Evolutionary conservation across 2,113 vertebrate species (phyloP).

Genomic region (Gallinago undulata): DNA sequence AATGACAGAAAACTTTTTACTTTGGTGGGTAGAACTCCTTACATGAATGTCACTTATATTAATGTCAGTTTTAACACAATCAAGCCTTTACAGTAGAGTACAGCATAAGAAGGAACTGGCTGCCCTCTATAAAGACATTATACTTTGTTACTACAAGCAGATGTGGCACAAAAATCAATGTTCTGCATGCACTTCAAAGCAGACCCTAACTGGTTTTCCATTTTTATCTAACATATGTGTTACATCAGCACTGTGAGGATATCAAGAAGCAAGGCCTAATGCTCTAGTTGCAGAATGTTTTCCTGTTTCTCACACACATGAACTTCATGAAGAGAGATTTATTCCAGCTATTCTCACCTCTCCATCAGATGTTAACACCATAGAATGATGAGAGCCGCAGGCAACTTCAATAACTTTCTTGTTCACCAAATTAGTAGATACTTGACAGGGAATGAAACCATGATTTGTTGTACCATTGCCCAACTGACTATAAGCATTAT

Average conservation of each 20-base stretch:
- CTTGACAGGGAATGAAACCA: slow-evolving; percentile 85
- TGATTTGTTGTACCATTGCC: slow-evolving; percentile 95
- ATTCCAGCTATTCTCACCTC: slow-evolving; percentile 79
- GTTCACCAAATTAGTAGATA: slow-evolving; percentile 92
- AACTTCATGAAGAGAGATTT: background rate
- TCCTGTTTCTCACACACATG: background rate
- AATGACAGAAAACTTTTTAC: background rate
- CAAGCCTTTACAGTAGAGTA: background rate
- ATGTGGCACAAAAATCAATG: background rate
- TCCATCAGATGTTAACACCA: slow-evolving; percentile 91
- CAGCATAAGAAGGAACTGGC: background rate
- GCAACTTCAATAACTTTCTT: slow-evolving; percentile 93
- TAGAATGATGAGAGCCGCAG: slow-evolving; percentile 96
- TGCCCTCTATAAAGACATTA: background rate
- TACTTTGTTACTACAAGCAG: background rate
- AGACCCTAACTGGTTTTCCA: background rate
- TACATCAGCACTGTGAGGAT: background rate
- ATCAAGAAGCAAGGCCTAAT: background rate
- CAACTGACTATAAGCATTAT: slow-evolving; percentile 95
- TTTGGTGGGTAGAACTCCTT: background rate
- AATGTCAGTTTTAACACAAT: background rate
- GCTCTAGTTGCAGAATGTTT: background rate
- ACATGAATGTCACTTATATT: background rate
- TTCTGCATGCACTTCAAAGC: background rate
- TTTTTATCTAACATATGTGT: background rate